phyloP scores from a whole-genome alignment of 2,797 vertebrate species.

The Pseudomugil gertrudae region DNA sequence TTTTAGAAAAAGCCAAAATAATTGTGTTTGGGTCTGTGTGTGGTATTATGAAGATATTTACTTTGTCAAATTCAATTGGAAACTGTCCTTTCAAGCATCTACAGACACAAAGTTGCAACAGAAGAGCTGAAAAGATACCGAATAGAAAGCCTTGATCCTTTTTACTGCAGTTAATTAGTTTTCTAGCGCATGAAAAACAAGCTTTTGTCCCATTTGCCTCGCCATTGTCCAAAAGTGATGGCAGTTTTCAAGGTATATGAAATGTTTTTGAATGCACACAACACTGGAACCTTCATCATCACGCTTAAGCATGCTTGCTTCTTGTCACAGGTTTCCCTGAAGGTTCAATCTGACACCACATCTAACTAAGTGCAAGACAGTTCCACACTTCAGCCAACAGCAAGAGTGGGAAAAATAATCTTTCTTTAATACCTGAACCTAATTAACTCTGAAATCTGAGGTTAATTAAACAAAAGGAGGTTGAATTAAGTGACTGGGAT shows the following conservation, averaged over 20 bases:
- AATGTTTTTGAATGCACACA: slow-evolving; percentile 26
- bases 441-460: slow-evolving; percentile 79
- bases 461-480: slow-evolving; percentile 83
- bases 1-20: slow-evolving; percentile 12
- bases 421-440: slow-evolving; percentile 78
- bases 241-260: slow-evolving; percentile 53
- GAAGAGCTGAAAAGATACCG: slow-evolving; percentile 43
- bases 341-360: slow-evolving; percentile 63
- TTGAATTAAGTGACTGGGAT: slow-evolving; percentile 81
- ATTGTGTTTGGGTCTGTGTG: slow-evolving; percentile 7
- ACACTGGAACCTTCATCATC: slow-evolving; percentile 15
- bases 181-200: slow-evolving; percentile 55
- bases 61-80: slow-evolving; percentile 52
- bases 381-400: slow-evolving; percentile 53
- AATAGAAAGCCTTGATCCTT: slow-evolving; percentile 63
- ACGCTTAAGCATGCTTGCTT: neutral
- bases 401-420: slow-evolving; percentile 60
- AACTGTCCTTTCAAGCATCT: slow-evolving; percentile 46
- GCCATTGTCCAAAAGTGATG: slow-evolving; percentile 49
- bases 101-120: slow-evolving; percentile 26
- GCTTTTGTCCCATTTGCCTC: slow-evolving; percentile 47
- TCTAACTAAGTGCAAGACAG: slow-evolving; percentile 42
- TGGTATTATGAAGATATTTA: slow-evolving; percentile 21
- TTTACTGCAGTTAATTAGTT: slow-evolving; percentile 65
- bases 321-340: slow-evolving; percentile 24